These are phyloP conservation scores for Sphaeramia orbicularis DNA, from an alignment of 2,797 vertebrate species.

Conservation along the genomic window DNA sequence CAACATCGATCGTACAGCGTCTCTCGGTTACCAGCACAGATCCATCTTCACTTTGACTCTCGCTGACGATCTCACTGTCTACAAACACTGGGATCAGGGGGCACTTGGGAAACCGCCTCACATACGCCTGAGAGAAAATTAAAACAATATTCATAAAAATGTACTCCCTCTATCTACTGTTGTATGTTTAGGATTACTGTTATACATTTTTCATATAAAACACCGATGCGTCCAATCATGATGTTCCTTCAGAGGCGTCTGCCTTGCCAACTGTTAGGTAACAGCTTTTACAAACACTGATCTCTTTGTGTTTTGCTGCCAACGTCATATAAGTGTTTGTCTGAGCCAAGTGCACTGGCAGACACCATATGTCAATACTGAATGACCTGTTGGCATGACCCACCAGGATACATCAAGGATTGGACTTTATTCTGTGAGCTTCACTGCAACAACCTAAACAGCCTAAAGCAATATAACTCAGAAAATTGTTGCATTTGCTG, in stretches of 20 bases:
- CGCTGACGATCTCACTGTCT: conserved; percentile 89
- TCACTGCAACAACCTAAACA: not conserved
- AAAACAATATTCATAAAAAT: not conserved
- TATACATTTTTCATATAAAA: no score
- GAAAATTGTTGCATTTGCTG: not conserved
- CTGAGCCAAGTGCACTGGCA: not conserved
- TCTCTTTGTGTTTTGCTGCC: conserved; percentile 28
- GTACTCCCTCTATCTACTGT: no score
- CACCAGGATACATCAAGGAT: conserved; percentile 19
- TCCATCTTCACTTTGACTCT: conserved; percentile 89
- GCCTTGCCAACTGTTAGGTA: not conserved
- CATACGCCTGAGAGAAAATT: conserved; percentile 88
- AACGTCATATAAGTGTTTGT: conserved; percentile 43
- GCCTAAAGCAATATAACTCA: conserved; percentile 1
- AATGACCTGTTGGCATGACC: conserved; percentile 16
- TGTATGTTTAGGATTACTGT: not conserved
- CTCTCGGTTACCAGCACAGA: conserved; percentile 87
- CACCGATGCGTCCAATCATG: not conserved
- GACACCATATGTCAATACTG: conserved; percentile 54
- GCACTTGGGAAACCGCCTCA: conserved; percentile 93
- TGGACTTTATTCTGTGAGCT: conserved; percentile 1
- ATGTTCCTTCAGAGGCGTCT: not conserved
- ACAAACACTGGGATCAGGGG: conserved; percentile 95
- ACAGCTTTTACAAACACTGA: conserved; percentile 37
- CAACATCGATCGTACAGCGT: conserved; percentile 92